Conservation (phyloP, 1,140 invertebrate species). For the Bombyx mandarina region DNA sequence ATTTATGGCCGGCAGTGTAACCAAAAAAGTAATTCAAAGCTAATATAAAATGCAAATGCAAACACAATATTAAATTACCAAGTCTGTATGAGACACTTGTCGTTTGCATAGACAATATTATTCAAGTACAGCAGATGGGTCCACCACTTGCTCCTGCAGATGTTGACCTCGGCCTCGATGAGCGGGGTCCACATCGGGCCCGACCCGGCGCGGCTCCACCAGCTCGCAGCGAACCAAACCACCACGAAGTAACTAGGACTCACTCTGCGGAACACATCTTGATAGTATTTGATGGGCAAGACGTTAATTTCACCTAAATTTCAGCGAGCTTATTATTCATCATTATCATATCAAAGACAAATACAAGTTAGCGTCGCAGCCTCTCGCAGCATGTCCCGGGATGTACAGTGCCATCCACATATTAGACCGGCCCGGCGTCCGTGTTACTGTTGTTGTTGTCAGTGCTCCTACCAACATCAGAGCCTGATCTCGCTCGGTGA, state of each 20-base stretch:
- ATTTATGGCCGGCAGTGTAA: neutral
- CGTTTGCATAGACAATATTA: constrained; percentile 59
- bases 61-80: constrained; percentile 33
- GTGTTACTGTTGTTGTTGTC: too few species aligned
- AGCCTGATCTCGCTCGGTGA: too few species aligned
- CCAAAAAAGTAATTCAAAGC: too few species aligned
- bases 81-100: constrained; percentile 42
- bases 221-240: constrained; percentile 50
- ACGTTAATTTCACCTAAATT: too few species aligned
- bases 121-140: constrained; percentile 77
- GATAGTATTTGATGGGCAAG: neutral
- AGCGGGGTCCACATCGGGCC: constrained; percentile 50
- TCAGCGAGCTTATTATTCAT: too few species aligned
- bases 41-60: too few species aligned
- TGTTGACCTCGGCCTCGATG: constrained; percentile 52
- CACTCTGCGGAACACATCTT: constrained; percentile 25
- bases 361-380: too few species aligned
- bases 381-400: too few species aligned
- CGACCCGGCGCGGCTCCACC: constrained; percentile 40
- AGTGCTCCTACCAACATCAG: too few species aligned
- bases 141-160: constrained; percentile 77
- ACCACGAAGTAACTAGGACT: constrained; percentile 55
- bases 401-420: too few species aligned
- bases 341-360: too few species aligned
- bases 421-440: too few species aligned